Conservation (phyloP, 2,888 invertebrate species). For the Deilephila porcellus region DNA sequence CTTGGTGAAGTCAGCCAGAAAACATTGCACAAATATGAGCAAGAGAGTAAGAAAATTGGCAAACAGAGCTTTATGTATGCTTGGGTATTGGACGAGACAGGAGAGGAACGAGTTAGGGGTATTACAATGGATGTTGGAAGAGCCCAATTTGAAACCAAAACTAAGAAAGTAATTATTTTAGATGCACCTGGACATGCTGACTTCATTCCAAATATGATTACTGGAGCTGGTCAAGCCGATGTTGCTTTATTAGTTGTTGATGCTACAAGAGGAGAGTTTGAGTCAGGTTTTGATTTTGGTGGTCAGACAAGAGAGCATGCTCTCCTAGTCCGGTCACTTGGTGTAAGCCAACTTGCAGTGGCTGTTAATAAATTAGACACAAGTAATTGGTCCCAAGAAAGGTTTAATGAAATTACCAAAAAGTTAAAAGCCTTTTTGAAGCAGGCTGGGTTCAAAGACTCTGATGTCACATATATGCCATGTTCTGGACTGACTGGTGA, state of each 20-base stretch:
- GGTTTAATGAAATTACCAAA: conserved; percentile 94
- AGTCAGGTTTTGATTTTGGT: conserved; percentile 98
- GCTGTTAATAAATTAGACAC: conserved; percentile 99
- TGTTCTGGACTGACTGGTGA: conserved; percentile 98
- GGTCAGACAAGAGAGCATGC: conserved; percentile 99
- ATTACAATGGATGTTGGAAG: conserved; percentile 99
- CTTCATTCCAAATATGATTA: conserved; percentile 99
- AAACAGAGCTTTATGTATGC: conserved; percentile 99
- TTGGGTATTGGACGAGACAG: conserved; percentile 99
- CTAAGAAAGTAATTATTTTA: conserved; percentile 92
- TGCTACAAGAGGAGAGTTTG: conserved; percentile 98
- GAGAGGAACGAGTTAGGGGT: conserved; percentile 97
- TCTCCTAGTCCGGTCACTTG: conserved; percentile 93
- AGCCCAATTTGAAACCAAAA: conserved; percentile 95
- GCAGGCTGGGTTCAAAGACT: conserved; percentile 95
- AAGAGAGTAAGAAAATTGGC: conserved; percentile 98
- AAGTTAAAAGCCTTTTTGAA: conserved; percentile 93
- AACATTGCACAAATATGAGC: conserved; percentile 98
- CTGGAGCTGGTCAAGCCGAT: conserved; percentile 99
- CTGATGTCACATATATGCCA: conserved; percentile 95
- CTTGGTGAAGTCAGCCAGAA: conserved; percentile 94
- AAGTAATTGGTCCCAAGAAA: conserved; percentile 94
- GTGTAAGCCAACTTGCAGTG: conserved; percentile 96
- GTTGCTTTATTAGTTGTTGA: conserved; percentile 98
- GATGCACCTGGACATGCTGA: conserved; percentile 99